A percentile compares a stretch with the other conserved stretches of the same genome.
Evolutionary conservation across 2,888 invertebrate genomes (phyloP).

Genomic region (Phengaris alcon): DNA sequence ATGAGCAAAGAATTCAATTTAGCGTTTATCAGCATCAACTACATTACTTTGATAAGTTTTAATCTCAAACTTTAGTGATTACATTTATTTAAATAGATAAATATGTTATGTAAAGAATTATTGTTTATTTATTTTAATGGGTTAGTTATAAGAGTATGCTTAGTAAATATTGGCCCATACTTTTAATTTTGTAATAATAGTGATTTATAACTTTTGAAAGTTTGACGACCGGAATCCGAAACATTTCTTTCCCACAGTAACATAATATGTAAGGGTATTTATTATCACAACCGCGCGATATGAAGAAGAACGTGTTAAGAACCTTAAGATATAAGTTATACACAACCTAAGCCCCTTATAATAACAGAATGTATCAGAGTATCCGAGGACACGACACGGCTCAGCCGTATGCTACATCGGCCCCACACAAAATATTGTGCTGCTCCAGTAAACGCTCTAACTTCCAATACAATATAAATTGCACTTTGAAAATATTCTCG

Average conservation of each 20-base stretch:
- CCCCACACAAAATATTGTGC: conserved; percentile 71
- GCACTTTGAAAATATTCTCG: conserved; percentile 75
- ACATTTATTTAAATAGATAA: too few species aligned
- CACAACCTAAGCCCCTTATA: conserved; percentile 9
- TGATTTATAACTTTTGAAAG: too few species aligned
- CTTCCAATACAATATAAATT: conserved; percentile 79
- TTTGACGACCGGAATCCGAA: too few species aligned
- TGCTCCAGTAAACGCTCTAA: conserved; percentile 66
- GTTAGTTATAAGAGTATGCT: too few species aligned
- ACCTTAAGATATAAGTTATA: conserved; percentile 7
- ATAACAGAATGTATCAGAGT: conserved; percentile 30
- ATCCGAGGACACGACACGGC: conserved; percentile 52
- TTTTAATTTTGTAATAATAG: too few species aligned
- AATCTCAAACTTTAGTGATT: not conserved
- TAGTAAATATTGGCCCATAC: too few species aligned
- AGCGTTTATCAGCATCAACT: not conserved
- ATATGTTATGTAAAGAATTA: too few species aligned
- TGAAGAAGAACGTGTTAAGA: not conserved
- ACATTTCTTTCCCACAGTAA: too few species aligned
- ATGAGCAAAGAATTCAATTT: not conserved
- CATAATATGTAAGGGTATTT: too few species aligned
- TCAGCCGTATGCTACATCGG: conserved; percentile 63
- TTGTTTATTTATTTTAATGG: too few species aligned
- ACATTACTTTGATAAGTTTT: not conserved
- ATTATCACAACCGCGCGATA: too few species aligned